Conservation (phyloP, 2,888 invertebrate species). For the Pyrochroa serraticornis region DNA sequence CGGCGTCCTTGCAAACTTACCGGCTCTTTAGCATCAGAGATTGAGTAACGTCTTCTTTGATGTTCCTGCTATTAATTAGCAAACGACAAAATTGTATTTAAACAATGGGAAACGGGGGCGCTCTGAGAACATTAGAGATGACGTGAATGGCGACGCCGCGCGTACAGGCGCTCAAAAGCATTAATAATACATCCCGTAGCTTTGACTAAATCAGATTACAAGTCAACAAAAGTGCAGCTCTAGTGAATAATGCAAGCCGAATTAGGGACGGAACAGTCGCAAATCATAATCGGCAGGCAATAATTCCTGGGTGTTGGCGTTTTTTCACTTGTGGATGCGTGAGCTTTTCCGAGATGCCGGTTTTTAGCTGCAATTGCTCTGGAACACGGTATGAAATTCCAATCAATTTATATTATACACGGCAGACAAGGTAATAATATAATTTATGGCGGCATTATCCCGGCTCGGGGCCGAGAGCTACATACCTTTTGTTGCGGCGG, state of each 20-base stretch:
- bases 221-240: too few relatives aligned
- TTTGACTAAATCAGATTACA: too few relatives aligned
- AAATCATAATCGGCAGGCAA: constrained; percentile 53
- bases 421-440: constrained; percentile 59
- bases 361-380: constrained; percentile 55
- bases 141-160: too few relatives aligned
- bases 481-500: constrained; percentile 51
- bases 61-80: constrained; percentile 65
- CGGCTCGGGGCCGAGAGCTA: constrained; percentile 39
- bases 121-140: constrained; percentile 15
- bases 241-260: too few relatives aligned
- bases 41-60: constrained; percentile 64
- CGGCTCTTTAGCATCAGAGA: constrained; percentile 60
- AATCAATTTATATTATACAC: constrained; percentile 60
- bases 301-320: constrained; percentile 46
- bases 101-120: constrained; percentile 58
- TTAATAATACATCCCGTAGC: too few relatives aligned
- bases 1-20: constrained; percentile 28
- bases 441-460: constrained; percentile 58
- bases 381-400: constrained; percentile 58
- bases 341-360: constrained; percentile 52
- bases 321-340: constrained; percentile 50
- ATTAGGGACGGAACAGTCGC: not conserved
- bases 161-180: too few relatives aligned
- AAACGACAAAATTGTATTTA: constrained; percentile 68